These are phyloP conservation scores for Xerus rutilus DNA, from an alignment of 2,797 vertebrate species.

Conservation along the genomic window DNA sequence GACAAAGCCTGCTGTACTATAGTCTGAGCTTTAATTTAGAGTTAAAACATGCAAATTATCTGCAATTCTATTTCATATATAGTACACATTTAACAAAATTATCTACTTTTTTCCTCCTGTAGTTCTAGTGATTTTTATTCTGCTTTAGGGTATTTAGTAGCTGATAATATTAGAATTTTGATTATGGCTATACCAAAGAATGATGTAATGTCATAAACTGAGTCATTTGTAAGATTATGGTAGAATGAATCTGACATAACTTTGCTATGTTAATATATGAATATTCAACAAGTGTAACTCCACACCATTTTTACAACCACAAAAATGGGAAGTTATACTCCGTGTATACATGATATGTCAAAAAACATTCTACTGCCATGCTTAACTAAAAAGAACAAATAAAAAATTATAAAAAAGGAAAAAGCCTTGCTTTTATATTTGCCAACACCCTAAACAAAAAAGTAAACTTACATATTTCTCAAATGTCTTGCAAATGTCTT, in stretches of 20 bases:
- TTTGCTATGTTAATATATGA: no score
- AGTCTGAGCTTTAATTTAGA: background rate
- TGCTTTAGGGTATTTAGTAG: constrained; percentile 15
- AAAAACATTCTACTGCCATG: no score
- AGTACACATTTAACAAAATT: background rate
- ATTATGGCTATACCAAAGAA: background rate
- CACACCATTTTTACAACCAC: no score
- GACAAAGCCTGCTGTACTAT: background rate
- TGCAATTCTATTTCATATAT: background rate
- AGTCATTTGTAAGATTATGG: background rate
- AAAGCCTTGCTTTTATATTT: constrained; percentile 9
- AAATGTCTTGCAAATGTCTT: background rate
- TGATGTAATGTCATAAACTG: background rate
- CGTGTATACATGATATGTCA: no score
- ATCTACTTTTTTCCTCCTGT: background rate
- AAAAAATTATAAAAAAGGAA: no score
- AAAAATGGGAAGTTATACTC: no score
- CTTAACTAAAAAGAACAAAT: no score
- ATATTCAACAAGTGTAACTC: no score
- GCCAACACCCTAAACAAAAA: background rate
- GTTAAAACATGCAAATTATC: background rate
- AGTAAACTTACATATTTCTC: background rate
- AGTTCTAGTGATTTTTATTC: background rate
- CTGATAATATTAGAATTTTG: background rate
- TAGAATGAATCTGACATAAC: no score